phyloP scores from a whole-genome alignment of 2,113 vertebrate genomes.

The Haplochromis burtoni region DNA sequence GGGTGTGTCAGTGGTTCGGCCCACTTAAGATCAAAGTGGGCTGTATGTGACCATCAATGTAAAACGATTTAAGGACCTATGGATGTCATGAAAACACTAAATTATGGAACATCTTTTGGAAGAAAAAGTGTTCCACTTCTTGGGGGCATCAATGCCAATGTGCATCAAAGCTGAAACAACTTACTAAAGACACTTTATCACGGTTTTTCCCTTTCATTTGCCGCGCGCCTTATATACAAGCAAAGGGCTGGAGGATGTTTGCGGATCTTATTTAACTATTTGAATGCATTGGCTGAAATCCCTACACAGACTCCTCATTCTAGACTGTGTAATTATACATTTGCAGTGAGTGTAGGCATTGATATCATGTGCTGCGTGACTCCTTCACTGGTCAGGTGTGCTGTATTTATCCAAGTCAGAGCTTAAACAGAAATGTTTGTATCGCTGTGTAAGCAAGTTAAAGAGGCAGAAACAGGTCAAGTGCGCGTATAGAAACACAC shows the following conservation, averaged over 20 bases:
- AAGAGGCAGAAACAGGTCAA: not conserved
- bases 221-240: not conserved
- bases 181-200: not conserved
- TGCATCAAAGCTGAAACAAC: accelerated
- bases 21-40: not conserved
- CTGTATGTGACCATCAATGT: not conserved
- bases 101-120: not conserved
- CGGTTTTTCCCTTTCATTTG: not conserved
- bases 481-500: not conserved
- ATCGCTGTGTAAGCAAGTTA: not conserved
- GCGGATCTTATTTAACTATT: not conserved
- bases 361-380: not conserved
- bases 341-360: not conserved
- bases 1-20: not conserved
- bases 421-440: not conserved
- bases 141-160: not conserved
- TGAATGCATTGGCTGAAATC: not conserved
- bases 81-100: not conserved
- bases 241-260: not conserved
- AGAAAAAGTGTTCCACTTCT: not conserved
- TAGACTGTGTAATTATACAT: not conserved
- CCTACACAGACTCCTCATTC: not conserved
- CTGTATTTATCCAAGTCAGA: not conserved
- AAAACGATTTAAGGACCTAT: not conserved
- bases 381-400: not conserved